phyloP scores from a whole-genome alignment of 2,888 invertebrate genomes.

The Sinodicranocentrus sp. region DNA sequence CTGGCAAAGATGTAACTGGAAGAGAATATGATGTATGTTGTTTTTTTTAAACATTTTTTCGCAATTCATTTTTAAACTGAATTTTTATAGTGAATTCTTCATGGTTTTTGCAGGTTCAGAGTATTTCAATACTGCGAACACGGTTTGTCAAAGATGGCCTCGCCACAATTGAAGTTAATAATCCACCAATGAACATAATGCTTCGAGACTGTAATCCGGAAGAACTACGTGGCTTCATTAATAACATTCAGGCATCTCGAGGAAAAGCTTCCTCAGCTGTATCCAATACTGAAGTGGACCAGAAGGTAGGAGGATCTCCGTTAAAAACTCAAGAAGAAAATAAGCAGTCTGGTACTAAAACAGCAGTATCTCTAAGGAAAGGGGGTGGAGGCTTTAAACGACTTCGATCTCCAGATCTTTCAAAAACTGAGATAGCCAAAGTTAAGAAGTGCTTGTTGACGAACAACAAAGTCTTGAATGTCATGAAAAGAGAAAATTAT shows the following conservation, averaged over 20 bases:
- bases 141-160: slow-evolving; percentile 51
- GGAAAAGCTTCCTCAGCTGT: too few species aligned
- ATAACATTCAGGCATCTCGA: neutral
- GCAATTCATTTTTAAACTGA: slow-evolving; percentile 5
- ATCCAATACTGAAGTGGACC: neutral
- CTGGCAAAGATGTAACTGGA: slow-evolving; percentile 42
- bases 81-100: too few species aligned
- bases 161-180: slow-evolving; percentile 62
- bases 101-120: too few species aligned
- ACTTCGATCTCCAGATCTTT: slow-evolving; percentile 42
- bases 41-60: neutral
- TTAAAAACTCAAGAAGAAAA: too few species aligned
- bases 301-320: too few species aligned
- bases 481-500: slow-evolving; percentile 50
- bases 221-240: slow-evolving; percentile 38
- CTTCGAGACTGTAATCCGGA: slow-evolving; percentile 32
- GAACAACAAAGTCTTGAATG: neutral
- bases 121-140: too few species aligned
- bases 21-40: slow-evolving; percentile 53
- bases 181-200: slow-evolving; percentile 63
- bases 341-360: too few species aligned
- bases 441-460: slow-evolving; percentile 31
- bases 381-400: slow-evolving; percentile 31
- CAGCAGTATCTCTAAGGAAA: slow-evolving; percentile 4
- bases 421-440: slow-evolving; percentile 12